A percentile compares a stretch with the other conserved stretches of the same genome.
Conservation (phyloP, 2,888 invertebrate genomes). For the Melanophora roralis region DNA sequence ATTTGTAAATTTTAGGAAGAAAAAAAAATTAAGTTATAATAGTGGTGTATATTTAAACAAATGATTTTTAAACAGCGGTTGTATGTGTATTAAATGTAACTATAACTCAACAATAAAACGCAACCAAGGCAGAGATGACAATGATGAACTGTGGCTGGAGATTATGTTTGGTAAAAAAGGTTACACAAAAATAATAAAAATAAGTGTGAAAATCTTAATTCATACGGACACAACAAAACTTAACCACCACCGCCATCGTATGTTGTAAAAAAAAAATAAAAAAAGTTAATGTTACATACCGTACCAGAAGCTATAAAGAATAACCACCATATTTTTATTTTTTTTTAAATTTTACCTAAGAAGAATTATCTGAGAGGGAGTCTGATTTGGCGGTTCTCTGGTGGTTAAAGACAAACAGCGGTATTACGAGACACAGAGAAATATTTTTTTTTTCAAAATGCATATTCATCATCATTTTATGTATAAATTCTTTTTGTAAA, state of each 20-base stretch:
- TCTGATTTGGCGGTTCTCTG: not conserved
- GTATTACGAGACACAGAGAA: slow-evolving; percentile 34
- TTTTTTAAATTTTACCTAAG: slow-evolving; percentile 17
- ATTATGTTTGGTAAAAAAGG: slow-evolving; percentile 6
- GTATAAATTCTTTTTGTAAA: slow-evolving; percentile 49
- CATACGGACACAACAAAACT: slow-evolving; percentile 46
- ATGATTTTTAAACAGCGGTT: slow-evolving; percentile 1
- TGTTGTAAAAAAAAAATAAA: slow-evolving; percentile 3
- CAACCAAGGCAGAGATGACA: slow-evolving; percentile 13
- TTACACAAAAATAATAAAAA: slow-evolving; percentile 21
- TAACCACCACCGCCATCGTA: slow-evolving; percentile 9
- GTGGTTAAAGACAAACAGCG: slow-evolving; percentile 13
- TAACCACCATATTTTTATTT: slow-evolving; percentile 54
- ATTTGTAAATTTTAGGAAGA: slow-evolving; percentile 38
- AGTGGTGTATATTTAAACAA: slow-evolving; percentile 33
- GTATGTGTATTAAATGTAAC: slow-evolving; percentile 24
- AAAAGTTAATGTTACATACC: slow-evolving; percentile 25
- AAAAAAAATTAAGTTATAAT: not conserved
- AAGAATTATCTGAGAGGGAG: slow-evolving; percentile 47
- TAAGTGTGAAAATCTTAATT: slow-evolving; percentile 56
- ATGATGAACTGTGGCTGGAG: slow-evolving; percentile 25
- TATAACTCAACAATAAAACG: slow-evolving; percentile 44
- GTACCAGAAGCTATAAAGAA: slow-evolving; percentile 58
- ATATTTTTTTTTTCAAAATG: slow-evolving; percentile 28
- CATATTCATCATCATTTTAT: slow-evolving; percentile 60